phyloP scores from a whole-genome alignment of 1,140 invertebrate genomes.

The Drosophila murphyi region DNA sequence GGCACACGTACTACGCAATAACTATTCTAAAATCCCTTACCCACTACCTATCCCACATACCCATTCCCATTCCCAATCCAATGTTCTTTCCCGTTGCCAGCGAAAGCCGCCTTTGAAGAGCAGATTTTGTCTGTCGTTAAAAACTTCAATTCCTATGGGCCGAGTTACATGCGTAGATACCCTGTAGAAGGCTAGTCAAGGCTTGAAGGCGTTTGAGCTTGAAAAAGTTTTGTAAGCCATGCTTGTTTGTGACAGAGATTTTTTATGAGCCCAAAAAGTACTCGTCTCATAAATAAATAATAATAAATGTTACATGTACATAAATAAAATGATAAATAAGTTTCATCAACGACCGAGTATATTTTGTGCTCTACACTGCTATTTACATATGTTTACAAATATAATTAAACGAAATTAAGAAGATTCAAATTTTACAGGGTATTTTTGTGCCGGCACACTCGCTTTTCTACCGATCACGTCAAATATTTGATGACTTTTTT shows the following conservation, averaged over 20 bases:
- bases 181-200: background rate
- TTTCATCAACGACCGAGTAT: no score
- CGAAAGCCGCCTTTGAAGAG: background rate
- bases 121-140: slow-evolving; percentile 8
- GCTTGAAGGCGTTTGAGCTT: no score
- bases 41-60: background rate
- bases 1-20: slow-evolving; percentile 54
- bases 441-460: background rate
- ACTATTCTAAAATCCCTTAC: background rate
- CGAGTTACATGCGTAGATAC: background rate
- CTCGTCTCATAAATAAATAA: no score
- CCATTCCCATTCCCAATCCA: background rate
- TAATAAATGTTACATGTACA: no score
- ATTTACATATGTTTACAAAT: no score
- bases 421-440: slow-evolving; percentile 5
- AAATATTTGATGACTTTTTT: slow-evolving; percentile 30
- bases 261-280: background rate
- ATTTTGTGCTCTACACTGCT: no score
- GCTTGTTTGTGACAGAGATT: background rate
- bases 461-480: background rate
- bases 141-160: no score
- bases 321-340: no score
- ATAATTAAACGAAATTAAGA: no score
- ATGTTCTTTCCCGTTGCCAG: slow-evolving; percentile 14
- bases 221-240: no score